Evolutionary conservation across 2,797 vertebrate genomes (phyloP).

Genomic region (Peromyscus aztecus): DNA sequence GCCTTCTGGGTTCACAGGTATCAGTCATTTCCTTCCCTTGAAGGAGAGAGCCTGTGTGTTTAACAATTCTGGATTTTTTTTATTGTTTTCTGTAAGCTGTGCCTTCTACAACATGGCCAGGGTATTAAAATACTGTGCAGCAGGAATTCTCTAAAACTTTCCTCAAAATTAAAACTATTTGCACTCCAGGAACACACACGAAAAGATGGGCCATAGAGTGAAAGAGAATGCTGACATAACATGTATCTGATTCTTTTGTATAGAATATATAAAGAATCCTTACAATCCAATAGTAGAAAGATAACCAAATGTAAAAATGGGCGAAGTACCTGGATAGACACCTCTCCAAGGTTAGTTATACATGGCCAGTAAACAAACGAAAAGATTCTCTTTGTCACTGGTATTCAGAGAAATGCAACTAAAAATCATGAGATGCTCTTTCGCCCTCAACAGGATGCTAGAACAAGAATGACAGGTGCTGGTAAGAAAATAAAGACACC

Average conservation of each 20-base stretch:
- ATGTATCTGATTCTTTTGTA: neutral
- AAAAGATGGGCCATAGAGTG: neutral
- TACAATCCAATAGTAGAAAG: neutral
- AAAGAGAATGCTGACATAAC: neutral
- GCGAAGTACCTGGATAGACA: neutral
- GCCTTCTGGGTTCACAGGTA: neutral
- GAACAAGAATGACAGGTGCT: constrained; percentile 10
- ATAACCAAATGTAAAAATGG: neutral
- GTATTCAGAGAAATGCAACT: constrained; percentile 29
- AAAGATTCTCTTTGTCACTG: neutral
- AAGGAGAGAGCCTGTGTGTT: neutral
- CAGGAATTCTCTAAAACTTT: neutral
- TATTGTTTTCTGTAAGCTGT: neutral
- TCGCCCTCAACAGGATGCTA: neutral
- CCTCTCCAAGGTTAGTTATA: neutral
- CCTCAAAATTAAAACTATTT: neutral
- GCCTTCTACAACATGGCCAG: neutral
- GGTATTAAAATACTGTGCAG: neutral
- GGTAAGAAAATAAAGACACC: neutral
- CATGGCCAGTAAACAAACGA: neutral
- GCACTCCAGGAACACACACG: neutral
- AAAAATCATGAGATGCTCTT: neutral
- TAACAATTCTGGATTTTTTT: neutral
- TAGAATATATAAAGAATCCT: constrained; percentile 21
- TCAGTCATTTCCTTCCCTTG: neutral